Conservation (phyloP, 2,113 vertebrate genomes). For the Peucedramus taeniatus region DNA sequence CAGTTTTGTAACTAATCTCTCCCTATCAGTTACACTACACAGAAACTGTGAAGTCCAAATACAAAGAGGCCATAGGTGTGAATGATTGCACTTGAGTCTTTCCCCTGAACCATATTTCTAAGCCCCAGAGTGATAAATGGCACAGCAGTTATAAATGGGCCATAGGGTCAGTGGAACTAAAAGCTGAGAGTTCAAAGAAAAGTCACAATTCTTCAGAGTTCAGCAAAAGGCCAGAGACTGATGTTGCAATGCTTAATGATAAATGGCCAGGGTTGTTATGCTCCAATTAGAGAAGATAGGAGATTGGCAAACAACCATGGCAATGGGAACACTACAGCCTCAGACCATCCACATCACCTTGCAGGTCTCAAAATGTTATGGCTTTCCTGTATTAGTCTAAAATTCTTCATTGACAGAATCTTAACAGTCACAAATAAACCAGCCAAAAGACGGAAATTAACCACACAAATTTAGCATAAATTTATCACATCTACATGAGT, state of each 20-base stretch:
- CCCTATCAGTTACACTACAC: constrained; percentile 69
- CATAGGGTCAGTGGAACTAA: constrained; percentile 68
- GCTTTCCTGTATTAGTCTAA: neutral
- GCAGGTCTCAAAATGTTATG: neutral
- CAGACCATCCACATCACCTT: neutral
- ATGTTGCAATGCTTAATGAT: neutral
- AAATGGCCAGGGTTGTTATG: constrained; percentile 27
- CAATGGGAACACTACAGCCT: neutral
- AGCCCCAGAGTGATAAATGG: constrained; percentile 69
- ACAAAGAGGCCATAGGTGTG: constrained; percentile 62
- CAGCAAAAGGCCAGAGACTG: constrained; percentile 71
- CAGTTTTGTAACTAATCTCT: constrained; percentile 71
- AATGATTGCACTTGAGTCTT: constrained; percentile 67
- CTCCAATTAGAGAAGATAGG: constrained; percentile 51
- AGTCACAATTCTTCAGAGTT: constrained; percentile 74
- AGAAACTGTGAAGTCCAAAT: constrained; percentile 65
- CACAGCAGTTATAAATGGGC: constrained; percentile 65
- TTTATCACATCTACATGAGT: neutral
- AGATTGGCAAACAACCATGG: neutral
- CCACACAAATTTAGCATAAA: neutral
- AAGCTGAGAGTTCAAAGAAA: constrained; percentile 75
- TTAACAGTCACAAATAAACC: neutral
- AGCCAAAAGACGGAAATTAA: neutral
- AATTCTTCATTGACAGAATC: neutral
- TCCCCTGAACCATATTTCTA: constrained; percentile 60